A percentile compares a stretch with the other conserved stretches of the same genome.
phyloP scores from a whole-genome alignment of 2,113 vertebrate genomes.

The Cathartes aura region DNA sequence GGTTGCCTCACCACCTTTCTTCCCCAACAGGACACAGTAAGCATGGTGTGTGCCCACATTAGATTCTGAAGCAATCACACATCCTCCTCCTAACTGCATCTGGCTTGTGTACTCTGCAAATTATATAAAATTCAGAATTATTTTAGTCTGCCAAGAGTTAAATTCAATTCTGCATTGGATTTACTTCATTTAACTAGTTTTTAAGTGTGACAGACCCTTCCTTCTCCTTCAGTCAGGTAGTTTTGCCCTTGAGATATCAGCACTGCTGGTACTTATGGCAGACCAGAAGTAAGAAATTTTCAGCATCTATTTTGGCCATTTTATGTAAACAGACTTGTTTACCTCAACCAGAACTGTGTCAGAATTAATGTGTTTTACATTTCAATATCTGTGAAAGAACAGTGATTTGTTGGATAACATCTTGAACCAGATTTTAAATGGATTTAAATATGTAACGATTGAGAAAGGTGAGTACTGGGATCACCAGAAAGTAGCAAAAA shows the following conservation, averaged over 20 bases:
- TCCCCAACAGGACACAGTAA: neutral
- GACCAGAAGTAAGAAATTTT: neutral
- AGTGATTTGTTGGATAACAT: neutral
- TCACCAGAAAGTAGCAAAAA: neutral
- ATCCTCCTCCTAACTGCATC: neutral
- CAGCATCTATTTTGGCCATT: neutral
- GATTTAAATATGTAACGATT: neutral
- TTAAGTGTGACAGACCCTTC: neutral
- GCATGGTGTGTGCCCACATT: rapidly evolving
- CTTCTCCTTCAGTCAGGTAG: neutral
- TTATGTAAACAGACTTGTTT: neutral
- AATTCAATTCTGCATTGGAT: neutral
- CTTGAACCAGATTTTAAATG: neutral
- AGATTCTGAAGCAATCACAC: neutral
- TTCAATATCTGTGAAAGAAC: neutral
- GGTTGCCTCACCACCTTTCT: neutral
- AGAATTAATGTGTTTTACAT: neutral
- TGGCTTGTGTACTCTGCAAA: neutral
- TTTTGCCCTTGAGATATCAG: neutral
- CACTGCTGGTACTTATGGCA: neutral
- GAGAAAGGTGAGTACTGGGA: neutral
- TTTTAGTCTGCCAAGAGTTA: neutral
- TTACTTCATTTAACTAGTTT: neutral
- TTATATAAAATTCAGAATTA: neutral
- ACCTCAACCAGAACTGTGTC: neutral